Evolutionary conservation across 2,797 vertebrate species (phyloP).

Genomic region (Eleutherodactylus coqui): DNA sequence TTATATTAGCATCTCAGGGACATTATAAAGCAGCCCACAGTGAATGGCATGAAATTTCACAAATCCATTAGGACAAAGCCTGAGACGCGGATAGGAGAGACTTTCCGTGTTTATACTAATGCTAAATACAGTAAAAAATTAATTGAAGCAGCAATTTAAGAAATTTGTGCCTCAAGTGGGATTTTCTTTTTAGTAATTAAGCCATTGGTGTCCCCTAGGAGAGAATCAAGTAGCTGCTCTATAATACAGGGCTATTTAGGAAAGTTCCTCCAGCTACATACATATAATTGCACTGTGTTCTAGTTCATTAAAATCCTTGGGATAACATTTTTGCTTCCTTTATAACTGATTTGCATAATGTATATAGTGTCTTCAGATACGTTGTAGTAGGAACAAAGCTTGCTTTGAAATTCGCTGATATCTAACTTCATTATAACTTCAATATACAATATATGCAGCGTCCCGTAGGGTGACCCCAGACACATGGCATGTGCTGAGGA

Average conservation of each 20-base stretch:
- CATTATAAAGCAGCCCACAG: slow-evolving; percentile 18
- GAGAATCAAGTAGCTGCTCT: not conserved
- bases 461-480: too few species aligned
- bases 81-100: not conserved
- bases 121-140: slow-evolving; percentile 26
- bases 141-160: not conserved
- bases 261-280: not conserved
- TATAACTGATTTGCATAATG: not conserved
- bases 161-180: not conserved
- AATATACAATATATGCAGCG: too few species aligned
- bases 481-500: too few species aligned
- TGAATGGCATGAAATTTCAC: slow-evolving; percentile 10
- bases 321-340: not conserved
- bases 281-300: slow-evolving; percentile 2
- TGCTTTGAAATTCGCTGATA: not conserved
- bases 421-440: too few species aligned
- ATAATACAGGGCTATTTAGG: not conserved
- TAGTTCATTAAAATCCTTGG: not conserved
- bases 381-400: not conserved
- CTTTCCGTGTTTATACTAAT: slow-evolving; percentile 49
- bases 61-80: not conserved
- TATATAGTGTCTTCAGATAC: not conserved
- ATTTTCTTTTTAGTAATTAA: slow-evolving; percentile 35
- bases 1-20: slow-evolving; percentile 37
- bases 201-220: slow-evolving; percentile 1